phyloP scores from a whole-genome alignment of 2,113 vertebrate species.

The Sebastes schlegelii region DNA sequence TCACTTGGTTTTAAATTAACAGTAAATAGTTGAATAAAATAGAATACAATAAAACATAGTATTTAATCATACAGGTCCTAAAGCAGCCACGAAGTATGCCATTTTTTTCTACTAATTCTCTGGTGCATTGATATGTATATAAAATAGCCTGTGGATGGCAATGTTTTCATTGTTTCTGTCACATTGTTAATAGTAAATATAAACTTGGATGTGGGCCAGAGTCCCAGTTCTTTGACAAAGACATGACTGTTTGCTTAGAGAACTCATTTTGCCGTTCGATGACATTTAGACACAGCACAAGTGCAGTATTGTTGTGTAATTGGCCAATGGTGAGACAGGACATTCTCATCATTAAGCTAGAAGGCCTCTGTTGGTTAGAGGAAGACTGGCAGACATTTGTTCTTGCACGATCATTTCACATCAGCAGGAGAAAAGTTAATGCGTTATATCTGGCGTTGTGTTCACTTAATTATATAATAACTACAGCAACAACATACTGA shows the following conservation, averaged over 20 bases:
- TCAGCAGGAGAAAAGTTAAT: neutral
- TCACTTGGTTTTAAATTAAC: slow-evolving; percentile 43
- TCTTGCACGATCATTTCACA: neutral
- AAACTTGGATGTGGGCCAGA: slow-evolving; percentile 11
- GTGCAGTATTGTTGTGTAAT: slow-evolving; percentile 53
- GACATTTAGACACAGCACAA: slow-evolving; percentile 56
- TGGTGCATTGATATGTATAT: neutral
- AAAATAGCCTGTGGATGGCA: neutral
- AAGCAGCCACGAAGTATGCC: neutral
- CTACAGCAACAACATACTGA: neutral
- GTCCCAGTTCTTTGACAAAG: slow-evolving; percentile 65
- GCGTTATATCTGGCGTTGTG: neutral
- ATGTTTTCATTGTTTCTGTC: neutral
- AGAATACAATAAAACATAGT: neutral
- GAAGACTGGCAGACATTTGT: neutral
- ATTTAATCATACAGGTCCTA: neutral
- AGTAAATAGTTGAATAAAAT: neutral
- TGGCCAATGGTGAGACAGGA: slow-evolving; percentile 2
- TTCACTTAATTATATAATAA: neutral
- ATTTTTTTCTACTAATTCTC: neutral
- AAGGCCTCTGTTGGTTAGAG: slow-evolving; percentile 14
- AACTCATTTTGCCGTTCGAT: slow-evolving; percentile 45
- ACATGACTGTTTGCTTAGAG: slow-evolving; percentile 56
- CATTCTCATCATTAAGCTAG: slow-evolving; percentile 33
- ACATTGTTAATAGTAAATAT: neutral